phyloP scores from a whole-genome alignment of 2,113 vertebrate species.

The Lycocorax pyrrhopterus region DNA sequence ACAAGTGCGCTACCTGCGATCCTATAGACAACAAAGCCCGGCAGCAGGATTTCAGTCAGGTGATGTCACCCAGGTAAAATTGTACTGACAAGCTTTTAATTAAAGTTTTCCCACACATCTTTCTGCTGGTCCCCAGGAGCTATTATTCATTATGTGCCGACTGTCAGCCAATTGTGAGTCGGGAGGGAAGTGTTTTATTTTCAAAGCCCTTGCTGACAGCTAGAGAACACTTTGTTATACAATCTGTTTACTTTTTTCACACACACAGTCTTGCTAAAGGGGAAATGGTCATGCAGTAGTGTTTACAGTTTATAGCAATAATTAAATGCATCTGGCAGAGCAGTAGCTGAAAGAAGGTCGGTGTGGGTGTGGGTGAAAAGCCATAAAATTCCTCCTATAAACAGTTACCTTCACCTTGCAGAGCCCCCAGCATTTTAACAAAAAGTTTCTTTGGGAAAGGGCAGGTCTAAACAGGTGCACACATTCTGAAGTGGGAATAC shows the following conservation, averaged over 20 bases:
- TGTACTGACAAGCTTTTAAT: conserved; percentile 95
- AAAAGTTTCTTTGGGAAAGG: conserved; percentile 12
- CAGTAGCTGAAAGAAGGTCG: conserved; percentile 1
- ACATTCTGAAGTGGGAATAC: background rate
- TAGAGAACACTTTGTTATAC: conserved; percentile 81
- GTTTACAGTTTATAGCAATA: conserved; percentile 62
- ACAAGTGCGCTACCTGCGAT: conserved; percentile 71
- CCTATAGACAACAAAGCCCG: conserved; percentile 77
- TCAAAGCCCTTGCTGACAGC: conserved; percentile 82
- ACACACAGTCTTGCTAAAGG: conserved; percentile 67
- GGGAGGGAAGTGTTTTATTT: conserved; percentile 82
- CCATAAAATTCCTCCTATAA: conserved; percentile 46
- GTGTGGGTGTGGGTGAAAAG: conserved; percentile 20
- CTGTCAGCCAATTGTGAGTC: conserved; percentile 79
- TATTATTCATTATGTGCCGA: conserved; percentile 79
- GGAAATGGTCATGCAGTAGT: conserved; percentile 66
- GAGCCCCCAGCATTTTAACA: background rate
- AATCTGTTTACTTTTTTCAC: conserved; percentile 79
- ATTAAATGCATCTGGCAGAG: conserved; percentile 74
- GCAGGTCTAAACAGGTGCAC: conserved; percentile 65
- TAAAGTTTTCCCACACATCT: conserved; percentile 89
- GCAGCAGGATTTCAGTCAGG: conserved; percentile 79
- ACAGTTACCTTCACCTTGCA: conserved; percentile 28
- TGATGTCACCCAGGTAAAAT: conserved; percentile 87
- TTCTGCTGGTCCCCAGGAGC: conserved; percentile 78